Percentiles rank a stretch among this genome's conserved stretches.
These are phyloP conservation scores for Polietes domitor DNA, from an alignment of 2,888 invertebrate genomes.

Conservation along the genomic window DNA sequence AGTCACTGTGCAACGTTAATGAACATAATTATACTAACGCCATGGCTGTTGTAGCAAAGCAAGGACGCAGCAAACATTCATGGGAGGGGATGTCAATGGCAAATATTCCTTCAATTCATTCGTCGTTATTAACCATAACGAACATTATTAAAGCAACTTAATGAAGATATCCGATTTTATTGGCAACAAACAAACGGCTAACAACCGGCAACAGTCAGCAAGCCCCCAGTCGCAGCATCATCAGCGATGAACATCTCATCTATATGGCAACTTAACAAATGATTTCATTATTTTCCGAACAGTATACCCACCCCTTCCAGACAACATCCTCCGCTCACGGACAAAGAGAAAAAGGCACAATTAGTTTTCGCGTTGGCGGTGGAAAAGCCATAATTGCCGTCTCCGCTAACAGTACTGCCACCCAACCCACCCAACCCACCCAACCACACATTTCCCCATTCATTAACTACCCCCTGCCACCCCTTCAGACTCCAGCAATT, in stretches of 20 bases:
- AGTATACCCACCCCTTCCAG: background rate
- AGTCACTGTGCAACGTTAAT: background rate
- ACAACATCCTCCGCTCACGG: background rate
- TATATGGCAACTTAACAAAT: conserved; percentile 33
- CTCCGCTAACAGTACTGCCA: no score
- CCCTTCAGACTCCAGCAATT: conserved; percentile 18
- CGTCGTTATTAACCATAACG: conserved; percentile 56
- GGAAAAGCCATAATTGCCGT: conserved; percentile 21
- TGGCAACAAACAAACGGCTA: conserved; percentile 32
- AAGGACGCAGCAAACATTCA: background rate
- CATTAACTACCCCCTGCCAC: background rate
- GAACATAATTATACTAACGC: no score
- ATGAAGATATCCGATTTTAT: conserved; percentile 50
- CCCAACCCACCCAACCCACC: no score
- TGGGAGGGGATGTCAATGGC: conserved; percentile 15
- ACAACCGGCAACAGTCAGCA: conserved; percentile 15
- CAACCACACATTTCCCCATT: background rate
- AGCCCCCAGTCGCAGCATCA: background rate
- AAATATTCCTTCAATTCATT: conserved; percentile 35
- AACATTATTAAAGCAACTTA: conserved; percentile 61
- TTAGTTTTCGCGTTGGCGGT: conserved; percentile 27
- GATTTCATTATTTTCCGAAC: conserved; percentile 30
- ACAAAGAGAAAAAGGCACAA: conserved; percentile 22
- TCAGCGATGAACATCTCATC: conserved; percentile 2
- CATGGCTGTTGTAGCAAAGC: background rate